phyloP scores from a whole-genome alignment of 2,113 vertebrate genomes.

The Ailuropoda melanoleuca region DNA sequence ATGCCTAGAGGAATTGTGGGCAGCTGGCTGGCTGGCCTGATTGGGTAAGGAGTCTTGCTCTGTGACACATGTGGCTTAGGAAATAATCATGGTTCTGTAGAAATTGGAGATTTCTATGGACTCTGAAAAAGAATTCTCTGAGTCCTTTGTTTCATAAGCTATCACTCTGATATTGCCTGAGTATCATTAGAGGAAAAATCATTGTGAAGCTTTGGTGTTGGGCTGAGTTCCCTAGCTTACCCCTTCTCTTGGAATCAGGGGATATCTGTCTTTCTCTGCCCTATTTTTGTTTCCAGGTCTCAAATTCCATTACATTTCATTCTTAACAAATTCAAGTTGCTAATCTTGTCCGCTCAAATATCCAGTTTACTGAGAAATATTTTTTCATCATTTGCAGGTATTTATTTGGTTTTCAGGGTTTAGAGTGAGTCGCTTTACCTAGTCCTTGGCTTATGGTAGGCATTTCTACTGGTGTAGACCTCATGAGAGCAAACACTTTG shows the following conservation, averaged over 20 bases:
- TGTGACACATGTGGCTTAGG: slow-evolving; percentile 39
- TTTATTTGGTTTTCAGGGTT: slow-evolving; percentile 47
- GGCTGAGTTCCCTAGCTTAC: neutral
- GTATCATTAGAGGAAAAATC: neutral
- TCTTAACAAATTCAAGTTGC: neutral
- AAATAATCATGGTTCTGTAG: slow-evolving; percentile 42
- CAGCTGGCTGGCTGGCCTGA: neutral
- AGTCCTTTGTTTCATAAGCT: slow-evolving; percentile 46
- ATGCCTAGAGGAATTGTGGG: neutral
- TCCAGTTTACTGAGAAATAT: neutral
- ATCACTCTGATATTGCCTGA: neutral
- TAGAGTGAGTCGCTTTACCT: neutral
- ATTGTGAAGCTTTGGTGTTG: neutral
- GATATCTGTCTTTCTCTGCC: neutral
- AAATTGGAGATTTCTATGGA: neutral
- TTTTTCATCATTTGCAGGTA: neutral
- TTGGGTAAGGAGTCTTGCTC: slow-evolving; percentile 38
- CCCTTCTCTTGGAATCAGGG: neutral
- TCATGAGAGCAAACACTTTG: neutral
- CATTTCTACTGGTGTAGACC: neutral
- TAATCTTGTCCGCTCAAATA: neutral
- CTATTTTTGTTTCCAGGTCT: neutral
- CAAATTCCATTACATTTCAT: neutral
- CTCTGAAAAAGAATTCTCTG: slow-evolving; percentile 6
- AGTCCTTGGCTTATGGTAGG: neutral